Base-by-base conservation (phyloP, 1,140 invertebrate species). In the Apis florea region DNA sequence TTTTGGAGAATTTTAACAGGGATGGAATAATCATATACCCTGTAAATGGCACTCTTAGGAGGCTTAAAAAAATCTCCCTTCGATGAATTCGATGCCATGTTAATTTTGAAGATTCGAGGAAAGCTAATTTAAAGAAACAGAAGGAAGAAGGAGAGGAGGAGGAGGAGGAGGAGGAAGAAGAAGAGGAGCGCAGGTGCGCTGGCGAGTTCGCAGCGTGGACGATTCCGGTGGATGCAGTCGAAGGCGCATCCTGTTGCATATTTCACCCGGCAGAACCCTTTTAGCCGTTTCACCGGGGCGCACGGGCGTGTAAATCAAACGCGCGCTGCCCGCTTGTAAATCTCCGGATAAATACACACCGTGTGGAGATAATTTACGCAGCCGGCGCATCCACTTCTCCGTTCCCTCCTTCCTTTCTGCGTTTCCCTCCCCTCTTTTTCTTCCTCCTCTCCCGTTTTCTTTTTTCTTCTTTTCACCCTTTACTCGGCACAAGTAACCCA, bases 281-380 rank as follows among this genome's bases (percentile, higher is more conserved):
- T 89, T 90, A 90, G 88, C 86, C 86, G 82, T 87, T 89, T 86
- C 82, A 89, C 31, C 86, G 85, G 80, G 69, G 85, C 80, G 67
- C 88, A 83, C 82, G 73, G 83, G 89, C 88, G 90, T 92, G 92
- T 93, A 93, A 93, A 93, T 93, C 92, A 93, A 92, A 89, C 82
- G 89, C 87, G 90, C 89, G 89, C 89, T 91, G 91, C 87, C 90
- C 89, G 90, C 90, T 90, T 92, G 92, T 93, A 93, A 93, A 93
- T 93, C 92, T 93, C 88, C 86, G 76, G 82, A 90, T 92, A 93
- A 93, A 92, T 93, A 93, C 91, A 93, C 91, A 93, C 90, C 89
- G 85, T 85, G 85, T 85, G 73, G 85, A 86, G 92, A 93, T 93
- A 93, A 93, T 93, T 93, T 93, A 93, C 92, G 90, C 92, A 93